Percentiles rank a stretch among this genome's conserved stretches.
Conservation (phyloP, 2,113 vertebrate genomes). For the Epinephelus cyanopodus region DNA sequence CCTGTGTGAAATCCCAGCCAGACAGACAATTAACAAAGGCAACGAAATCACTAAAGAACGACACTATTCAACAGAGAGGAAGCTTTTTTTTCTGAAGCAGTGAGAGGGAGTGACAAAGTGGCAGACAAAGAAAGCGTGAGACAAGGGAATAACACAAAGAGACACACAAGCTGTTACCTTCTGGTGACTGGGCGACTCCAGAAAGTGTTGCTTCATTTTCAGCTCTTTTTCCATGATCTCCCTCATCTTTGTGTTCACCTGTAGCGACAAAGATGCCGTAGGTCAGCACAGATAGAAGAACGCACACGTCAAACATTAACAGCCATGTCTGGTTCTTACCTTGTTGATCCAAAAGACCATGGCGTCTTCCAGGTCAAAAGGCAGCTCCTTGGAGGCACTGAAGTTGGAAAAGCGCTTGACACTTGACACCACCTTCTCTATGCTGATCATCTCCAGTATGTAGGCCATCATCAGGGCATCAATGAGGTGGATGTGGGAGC, state of each 20-base stretch:
- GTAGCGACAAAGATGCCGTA: conserved; percentile 11
- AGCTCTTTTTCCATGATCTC: conserved; percentile 94
- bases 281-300: background rate
- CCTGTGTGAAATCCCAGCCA: background rate
- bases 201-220: conserved; percentile 92
- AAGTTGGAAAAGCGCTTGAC: conserved; percentile 95
- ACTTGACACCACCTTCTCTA: conserved; percentile 94
- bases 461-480: conserved; percentile 97
- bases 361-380: conserved; percentile 95
- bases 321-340: conserved; percentile 75
- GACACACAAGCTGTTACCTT: conserved; percentile 86
- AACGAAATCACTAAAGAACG: conserved; percentile 8
- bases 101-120: background rate
- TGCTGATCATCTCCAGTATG: conserved; percentile 97
- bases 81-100: background rate
- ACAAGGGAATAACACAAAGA: too few species aligned
- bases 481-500: conserved; percentile 95
- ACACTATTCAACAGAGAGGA: conserved; percentile 9
- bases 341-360: conserved; percentile 99
- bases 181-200: conserved; percentile 94
- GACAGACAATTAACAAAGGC: conserved; percentile 19
- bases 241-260: conserved; percentile 98
- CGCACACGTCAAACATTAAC: background rate
- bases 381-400: conserved; percentile 95
- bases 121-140: background rate